Percentiles rank a stretch among this genome's conserved stretches.
Evolutionary conservation across 1,140 invertebrate species (phyloP).

Genomic region (Pinna nobilis): DNA sequence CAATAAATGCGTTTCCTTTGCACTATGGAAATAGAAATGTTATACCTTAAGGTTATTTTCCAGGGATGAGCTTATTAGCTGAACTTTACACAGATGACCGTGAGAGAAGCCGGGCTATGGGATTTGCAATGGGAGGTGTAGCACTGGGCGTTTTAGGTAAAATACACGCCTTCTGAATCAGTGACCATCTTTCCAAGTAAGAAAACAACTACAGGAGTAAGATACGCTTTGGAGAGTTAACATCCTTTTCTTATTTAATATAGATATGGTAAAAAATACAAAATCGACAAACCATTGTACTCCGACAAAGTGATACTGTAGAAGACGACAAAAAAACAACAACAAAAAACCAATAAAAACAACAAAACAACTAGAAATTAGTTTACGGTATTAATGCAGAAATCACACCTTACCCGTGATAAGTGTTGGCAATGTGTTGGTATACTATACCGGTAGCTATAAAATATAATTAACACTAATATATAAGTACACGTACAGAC

Average conservation of each 20-base stretch:
- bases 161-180: too few species aligned
- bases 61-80: slow-evolving; percentile 97
- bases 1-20: background rate
- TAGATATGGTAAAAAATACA: too few species aligned
- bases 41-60: background rate
- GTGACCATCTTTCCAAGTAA: background rate
- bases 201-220: background rate
- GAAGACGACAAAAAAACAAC: too few species aligned
- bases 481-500: background rate
- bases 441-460: background rate
- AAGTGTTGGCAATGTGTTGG: too few species aligned
- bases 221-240: too few species aligned
- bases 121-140: slow-evolving; percentile 93
- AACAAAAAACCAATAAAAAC: too few species aligned
- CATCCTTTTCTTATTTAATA: too few species aligned
- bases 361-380: too few species aligned
- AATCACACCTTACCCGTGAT: too few species aligned
- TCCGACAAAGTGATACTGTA: too few species aligned
- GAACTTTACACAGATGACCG: slow-evolving; percentile 94
- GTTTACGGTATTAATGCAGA: too few species aligned
- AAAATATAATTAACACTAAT: background rate
- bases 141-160: slow-evolving; percentile 90
- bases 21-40: background rate
- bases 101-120: slow-evolving; percentile 97
- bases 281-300: too few species aligned